Percentiles rank a stretch among this genome's conserved stretches.
phyloP scores from a whole-genome alignment of 2,888 invertebrate genomes.

The Sarcophaga variegata region DNA sequence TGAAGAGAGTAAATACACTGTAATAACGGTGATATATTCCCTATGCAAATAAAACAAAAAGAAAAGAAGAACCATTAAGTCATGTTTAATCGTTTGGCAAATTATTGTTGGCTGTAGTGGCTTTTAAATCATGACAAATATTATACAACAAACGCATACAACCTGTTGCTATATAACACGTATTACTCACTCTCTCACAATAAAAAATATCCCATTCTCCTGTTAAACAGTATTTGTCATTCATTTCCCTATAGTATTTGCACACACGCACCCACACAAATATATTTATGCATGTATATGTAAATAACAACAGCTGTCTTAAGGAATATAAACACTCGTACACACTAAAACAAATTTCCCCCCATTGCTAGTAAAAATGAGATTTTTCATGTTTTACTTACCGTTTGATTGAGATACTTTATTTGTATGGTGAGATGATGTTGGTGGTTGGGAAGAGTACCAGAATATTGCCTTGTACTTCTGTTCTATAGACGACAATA shows the following conservation, averaged over 20 bases:
- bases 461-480: slow-evolving; percentile 33
- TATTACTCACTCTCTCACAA: slow-evolving; percentile 8
- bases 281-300: neutral
- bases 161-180: slow-evolving; percentile 53
- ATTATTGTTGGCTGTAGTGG: slow-evolving; percentile 9
- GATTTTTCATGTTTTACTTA: slow-evolving; percentile 58
- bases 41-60: slow-evolving; percentile 15
- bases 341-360: neutral
- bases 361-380: neutral
- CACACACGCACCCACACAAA: neutral
- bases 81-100: slow-evolving; percentile 46
- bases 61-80: slow-evolving; percentile 16
- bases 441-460: neutral
- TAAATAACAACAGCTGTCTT: neutral
- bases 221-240: slow-evolving; percentile 19
- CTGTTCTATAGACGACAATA: slow-evolving; percentile 36
- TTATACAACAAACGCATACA: slow-evolving; percentile 9
- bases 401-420: slow-evolving; percentile 61
- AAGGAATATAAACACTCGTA: neutral
- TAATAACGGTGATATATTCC: slow-evolving; percentile 3
- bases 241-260: neutral
- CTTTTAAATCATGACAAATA: neutral
- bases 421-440: slow-evolving; percentile 28
- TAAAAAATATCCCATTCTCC: neutral
- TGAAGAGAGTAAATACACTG: neutral